Percentiles rank a stretch among this genome's conserved stretches.
These are phyloP conservation scores for Cynaeus angustus DNA, from an alignment of 2,888 invertebrate species.

Conservation along the genomic window DNA sequence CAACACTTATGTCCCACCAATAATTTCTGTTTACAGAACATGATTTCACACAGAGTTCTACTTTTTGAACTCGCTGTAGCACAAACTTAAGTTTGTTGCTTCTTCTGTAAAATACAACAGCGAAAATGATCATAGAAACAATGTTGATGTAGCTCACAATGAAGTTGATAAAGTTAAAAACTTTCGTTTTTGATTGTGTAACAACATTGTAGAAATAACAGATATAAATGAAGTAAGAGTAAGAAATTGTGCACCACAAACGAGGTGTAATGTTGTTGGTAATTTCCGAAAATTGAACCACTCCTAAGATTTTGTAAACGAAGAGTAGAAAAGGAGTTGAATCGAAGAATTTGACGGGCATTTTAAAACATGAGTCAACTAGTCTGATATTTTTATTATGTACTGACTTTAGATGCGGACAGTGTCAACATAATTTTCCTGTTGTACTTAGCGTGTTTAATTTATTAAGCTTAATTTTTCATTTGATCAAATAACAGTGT, in stretches of 20 bases:
- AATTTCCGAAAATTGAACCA: too few species aligned
- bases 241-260: neutral
- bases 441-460: too few species aligned
- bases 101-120: constrained; percentile 1
- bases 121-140: neutral
- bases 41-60: neutral
- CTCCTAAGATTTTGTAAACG: too few species aligned
- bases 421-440: too few species aligned
- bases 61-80: neutral
- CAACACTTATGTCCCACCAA: neutral
- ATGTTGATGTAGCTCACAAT: neutral
- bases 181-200: neutral
- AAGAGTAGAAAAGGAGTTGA: too few species aligned
- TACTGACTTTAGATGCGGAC: too few species aligned
- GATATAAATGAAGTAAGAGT: neutral
- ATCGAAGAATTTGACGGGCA: too few species aligned
- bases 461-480: too few species aligned
- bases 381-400: too few species aligned
- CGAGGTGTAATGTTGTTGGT: neutral
- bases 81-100: neutral
- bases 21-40: neutral
- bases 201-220: neutral
- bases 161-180: neutral
- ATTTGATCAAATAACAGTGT: too few species aligned
- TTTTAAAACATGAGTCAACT: too few species aligned